Evolutionary conservation across 1,140 invertebrate genomes (phyloP).

Genomic region (Scaptodrosophila lebanonensis): DNA sequence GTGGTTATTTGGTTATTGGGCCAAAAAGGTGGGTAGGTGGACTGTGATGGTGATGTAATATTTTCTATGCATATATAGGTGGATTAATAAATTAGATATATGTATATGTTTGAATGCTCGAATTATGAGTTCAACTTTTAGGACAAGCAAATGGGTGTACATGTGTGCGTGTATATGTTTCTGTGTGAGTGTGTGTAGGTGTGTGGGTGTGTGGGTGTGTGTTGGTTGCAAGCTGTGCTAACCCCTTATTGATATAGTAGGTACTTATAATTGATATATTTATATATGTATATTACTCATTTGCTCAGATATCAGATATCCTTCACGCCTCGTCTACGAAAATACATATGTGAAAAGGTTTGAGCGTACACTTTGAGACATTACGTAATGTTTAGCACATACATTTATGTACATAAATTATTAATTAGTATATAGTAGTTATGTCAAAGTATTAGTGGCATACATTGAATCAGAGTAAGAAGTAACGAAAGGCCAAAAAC

Average conservation of each 20-base stretch:
- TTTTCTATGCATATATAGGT: background rate
- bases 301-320: conserved; percentile 10
- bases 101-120: background rate
- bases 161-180: conserved; percentile 1
- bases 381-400: conserved; percentile 62
- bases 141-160: conserved; percentile 11
- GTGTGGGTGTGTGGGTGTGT: conserved; percentile 14
- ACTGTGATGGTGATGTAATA: background rate
- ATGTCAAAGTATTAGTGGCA: conserved; percentile 43
- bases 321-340: no score
- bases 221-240: conserved; percentile 43
- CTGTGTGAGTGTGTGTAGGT: conserved; percentile 8
- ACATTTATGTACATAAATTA: conserved; percentile 58
- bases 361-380: conserved; percentile 34
- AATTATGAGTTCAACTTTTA: background rate
- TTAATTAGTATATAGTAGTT: conserved; percentile 18
- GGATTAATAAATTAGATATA: conserved; percentile 9
- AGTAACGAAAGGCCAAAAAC: background rate
- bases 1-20: no score
- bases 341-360: no score
- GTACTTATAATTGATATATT: background rate
- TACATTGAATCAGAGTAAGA: conserved; percentile 35
- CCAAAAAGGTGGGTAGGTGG: background rate
- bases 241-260: conserved; percentile 3
- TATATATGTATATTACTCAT: conserved; percentile 14